Conservation (phyloP, 2,113 vertebrate genomes). For the Nanorana parkeri region DNA sequence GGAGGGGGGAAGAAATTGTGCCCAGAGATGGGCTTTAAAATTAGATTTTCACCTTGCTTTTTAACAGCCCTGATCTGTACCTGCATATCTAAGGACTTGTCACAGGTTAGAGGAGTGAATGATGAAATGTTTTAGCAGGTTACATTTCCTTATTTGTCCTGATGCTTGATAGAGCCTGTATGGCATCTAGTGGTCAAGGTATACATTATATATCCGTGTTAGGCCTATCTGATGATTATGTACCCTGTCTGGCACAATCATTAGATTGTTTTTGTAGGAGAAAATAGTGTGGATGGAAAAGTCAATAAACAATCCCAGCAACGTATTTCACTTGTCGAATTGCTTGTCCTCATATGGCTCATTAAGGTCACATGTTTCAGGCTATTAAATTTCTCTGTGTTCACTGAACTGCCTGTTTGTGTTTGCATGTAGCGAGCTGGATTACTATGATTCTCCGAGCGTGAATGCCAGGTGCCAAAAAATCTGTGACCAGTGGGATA, state of each 20-base stretch:
- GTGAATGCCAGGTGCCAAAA: slow-evolving; percentile 96
- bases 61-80: no score
- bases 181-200: no score
- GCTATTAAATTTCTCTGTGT: background rate
- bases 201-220: no score
- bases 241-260: background rate
- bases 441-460: slow-evolving; percentile 96
- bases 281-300: slow-evolving; percentile 23
- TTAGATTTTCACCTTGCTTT: no score
- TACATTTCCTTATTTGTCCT: no score
- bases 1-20: no score
- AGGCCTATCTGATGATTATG: background rate
- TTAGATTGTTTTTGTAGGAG: background rate
- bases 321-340: background rate
- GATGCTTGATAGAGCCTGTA: no score
- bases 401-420: slow-evolving; percentile 50
- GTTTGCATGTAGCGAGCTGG: slow-evolving; percentile 84
- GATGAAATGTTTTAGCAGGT: no score
- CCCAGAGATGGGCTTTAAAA: no score
- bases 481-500: slow-evolving; percentile 98
- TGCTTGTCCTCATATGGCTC: background rate
- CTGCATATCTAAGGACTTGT: no score
- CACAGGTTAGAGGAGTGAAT: no score
- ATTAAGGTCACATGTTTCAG: background rate
- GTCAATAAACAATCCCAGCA: slow-evolving; percentile 29